Conservation (phyloP, 2,888 invertebrate genomes). For the Polydesmus complanatus region DNA sequence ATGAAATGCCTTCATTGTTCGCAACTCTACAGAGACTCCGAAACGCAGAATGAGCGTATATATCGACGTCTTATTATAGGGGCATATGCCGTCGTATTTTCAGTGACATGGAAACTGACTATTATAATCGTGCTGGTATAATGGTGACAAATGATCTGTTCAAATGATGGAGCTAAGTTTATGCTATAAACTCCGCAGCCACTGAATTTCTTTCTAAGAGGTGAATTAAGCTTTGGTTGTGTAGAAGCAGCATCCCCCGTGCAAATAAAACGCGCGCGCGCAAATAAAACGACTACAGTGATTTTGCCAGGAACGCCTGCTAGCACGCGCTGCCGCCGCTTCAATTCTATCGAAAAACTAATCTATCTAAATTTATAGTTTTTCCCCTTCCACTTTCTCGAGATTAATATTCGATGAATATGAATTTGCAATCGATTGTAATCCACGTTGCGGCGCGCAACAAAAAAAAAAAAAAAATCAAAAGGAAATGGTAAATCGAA, state of each 20-base stretch:
- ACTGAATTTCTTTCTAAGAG: neutral
- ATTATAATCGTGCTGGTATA: neutral
- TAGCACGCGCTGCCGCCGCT: too few relatives aligned
- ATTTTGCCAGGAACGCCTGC: neutral
- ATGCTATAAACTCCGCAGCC: neutral
- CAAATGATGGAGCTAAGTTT: neutral
- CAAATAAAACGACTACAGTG: neutral
- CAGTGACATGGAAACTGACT: neutral
- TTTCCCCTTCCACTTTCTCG: neutral
- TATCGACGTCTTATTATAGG: neutral
- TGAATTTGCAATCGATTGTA: neutral
- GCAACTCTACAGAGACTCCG: neutral
- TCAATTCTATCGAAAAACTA: neutral
- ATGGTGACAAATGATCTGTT: neutral
- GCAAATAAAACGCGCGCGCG: too few relatives aligned
- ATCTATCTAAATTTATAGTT: neutral
- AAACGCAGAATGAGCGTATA: neutral
- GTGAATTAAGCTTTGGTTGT: neutral
- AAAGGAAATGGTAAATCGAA: too few relatives aligned
- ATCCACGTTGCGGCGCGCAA: too few relatives aligned
- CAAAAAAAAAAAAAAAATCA: too few relatives aligned
- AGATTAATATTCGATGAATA: neutral
- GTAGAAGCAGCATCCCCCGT: too few relatives aligned
- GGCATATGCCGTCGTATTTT: neutral
- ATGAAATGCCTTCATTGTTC: neutral